Conservation (phyloP, 2,888 invertebrate species). For the Lathronympha strigana region DNA sequence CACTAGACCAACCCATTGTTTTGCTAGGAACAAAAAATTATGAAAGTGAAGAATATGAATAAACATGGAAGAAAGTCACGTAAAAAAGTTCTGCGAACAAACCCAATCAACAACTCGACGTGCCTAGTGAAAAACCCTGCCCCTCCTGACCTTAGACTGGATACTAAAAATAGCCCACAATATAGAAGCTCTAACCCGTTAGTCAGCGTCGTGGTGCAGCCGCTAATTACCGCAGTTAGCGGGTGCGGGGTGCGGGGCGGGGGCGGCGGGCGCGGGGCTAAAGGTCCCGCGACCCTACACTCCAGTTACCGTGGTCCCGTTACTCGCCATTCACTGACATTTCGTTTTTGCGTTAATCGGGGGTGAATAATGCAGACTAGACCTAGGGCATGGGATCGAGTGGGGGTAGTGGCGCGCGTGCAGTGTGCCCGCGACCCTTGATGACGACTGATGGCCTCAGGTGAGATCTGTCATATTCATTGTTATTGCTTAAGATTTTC, state of each 20-base stretch:
- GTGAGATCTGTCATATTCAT: constrained; percentile 54
- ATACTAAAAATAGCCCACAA: constrained; percentile 37
- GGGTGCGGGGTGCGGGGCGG: constrained; percentile 22
- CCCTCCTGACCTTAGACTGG: constrained; percentile 41
- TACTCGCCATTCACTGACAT: constrained; percentile 43
- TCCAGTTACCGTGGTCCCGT: constrained; percentile 42
- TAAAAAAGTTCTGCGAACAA: constrained; percentile 32
- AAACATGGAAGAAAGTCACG: constrained; percentile 39
- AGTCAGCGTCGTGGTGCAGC: constrained; percentile 25
- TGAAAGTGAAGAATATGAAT: constrained; percentile 46
- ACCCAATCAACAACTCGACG: constrained; percentile 26
- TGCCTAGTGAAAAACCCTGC: constrained; percentile 34
- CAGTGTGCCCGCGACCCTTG: constrained; percentile 46
- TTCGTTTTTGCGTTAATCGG: constrained; percentile 41
- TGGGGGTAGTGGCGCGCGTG: constrained; percentile 46
- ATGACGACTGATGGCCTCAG: constrained; percentile 57
- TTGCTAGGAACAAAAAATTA: constrained; percentile 20
- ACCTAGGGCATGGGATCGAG: constrained; percentile 46
- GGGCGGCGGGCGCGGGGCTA: constrained; percentile 47
- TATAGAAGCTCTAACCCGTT: constrained; percentile 34
- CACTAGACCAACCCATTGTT: constrained; percentile 33
- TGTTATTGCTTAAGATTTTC: constrained; percentile 22
- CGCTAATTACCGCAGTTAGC: constrained; percentile 35
- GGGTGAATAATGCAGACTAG: constrained; percentile 57
- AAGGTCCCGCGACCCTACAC: constrained; percentile 40